phyloP scores from a whole-genome alignment of 2,888 invertebrate genomes.

The Agrilus biguttatus region DNA sequence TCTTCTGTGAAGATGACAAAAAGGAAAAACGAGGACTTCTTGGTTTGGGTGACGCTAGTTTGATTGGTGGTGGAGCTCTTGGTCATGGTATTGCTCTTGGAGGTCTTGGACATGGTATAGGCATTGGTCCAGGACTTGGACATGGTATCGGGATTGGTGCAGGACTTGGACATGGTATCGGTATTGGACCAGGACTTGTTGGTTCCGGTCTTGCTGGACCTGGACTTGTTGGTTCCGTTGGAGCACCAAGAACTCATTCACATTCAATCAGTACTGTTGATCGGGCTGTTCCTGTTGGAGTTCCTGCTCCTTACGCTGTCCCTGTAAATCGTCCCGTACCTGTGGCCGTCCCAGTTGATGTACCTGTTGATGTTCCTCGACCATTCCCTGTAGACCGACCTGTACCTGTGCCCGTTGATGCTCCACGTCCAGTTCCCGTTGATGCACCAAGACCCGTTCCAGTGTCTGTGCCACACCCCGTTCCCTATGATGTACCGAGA shows the following conservation, averaged over 20 bases:
- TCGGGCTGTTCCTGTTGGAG: conserved; percentile 14
- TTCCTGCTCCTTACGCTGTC: conserved; percentile 16
- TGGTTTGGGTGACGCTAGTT: conserved; percentile 15
- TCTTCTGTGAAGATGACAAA: conserved; percentile 12
- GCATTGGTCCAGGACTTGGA: conserved; percentile 5
- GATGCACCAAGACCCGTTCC: conserved; percentile 14
- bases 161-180: conserved; percentile 2
- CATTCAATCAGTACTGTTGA: conserved; percentile 3
- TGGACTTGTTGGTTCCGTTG: conserved; percentile 5
- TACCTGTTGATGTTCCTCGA: conserved; percentile 24
- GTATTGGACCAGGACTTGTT: conserved; percentile 3
- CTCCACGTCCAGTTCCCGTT: conserved; percentile 17
- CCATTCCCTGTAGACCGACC: conserved; percentile 20
- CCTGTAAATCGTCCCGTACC: conserved; percentile 14
- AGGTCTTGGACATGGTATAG: conserved; percentile 7
- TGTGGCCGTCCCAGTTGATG: conserved; percentile 12
- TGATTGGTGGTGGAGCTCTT: conserved; percentile 1
- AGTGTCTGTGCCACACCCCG: conserved; percentile 15
- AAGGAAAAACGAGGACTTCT: conserved; percentile 24
- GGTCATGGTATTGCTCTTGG: conserved; percentile 8
- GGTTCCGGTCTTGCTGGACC: conserved; percentile 8
- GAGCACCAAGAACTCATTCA: background rate
- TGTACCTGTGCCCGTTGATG: conserved; percentile 18
- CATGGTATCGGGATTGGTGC: too few relatives aligned
- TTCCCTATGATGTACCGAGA: conserved; percentile 16